Base-by-base conservation (phyloP, 2,113 vertebrate species). In the Labrus mixtus region DNA sequence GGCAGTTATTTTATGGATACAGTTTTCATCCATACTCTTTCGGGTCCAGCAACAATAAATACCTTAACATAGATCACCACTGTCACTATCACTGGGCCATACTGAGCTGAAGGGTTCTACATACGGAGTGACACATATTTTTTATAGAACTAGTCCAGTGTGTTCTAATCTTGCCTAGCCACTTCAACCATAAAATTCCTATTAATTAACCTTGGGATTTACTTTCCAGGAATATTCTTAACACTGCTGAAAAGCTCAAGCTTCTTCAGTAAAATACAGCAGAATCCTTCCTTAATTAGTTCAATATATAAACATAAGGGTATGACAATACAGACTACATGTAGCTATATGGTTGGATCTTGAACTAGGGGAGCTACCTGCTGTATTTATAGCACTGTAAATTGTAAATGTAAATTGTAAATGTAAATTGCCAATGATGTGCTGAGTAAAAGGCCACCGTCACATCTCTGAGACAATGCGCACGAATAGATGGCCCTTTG, bases 361-460 rank as follows among this genome's bases (percentile, higher is more conserved):
- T 48, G 46, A 48, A 2, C 62, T 54, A 20, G 12, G 53, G 8
- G 55, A 55, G 43, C 53, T 73, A 13, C n/a, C 46, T 6, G 7
- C 29, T 69, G n/a, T n/a, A 68, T 68, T 77, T 37, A 19, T 54
- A 55, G 22, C n/a, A 23, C n/a, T n/a, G n/a, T n/a, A n/a, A n/a
- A n/a, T n/a, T n/a, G n/a, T n/a, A n/a, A n/a, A n/a, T n/a, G n/a
- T n/a, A n/a, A n/a, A n/a, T n/a, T n/a, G n/a, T n/a, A n/a, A n/a
- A n/a, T n/a, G n/a, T n/a, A n/a, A n/a, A n/a, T n/a, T 13, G 3
- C 19, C 8, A 58, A 4, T 65, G 20, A 39, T 45, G 22, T n/a
- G 37, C 17, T 69, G 45, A 48, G 46, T 3, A 6, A 20, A n/a
- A 57, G 33, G 39, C 12, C 33, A 45, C 12, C 37, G 56, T 68